These are phyloP conservation scores for Hemithea aestivaria DNA, from an alignment of 2,888 invertebrate genomes.

Conservation along the genomic window DNA sequence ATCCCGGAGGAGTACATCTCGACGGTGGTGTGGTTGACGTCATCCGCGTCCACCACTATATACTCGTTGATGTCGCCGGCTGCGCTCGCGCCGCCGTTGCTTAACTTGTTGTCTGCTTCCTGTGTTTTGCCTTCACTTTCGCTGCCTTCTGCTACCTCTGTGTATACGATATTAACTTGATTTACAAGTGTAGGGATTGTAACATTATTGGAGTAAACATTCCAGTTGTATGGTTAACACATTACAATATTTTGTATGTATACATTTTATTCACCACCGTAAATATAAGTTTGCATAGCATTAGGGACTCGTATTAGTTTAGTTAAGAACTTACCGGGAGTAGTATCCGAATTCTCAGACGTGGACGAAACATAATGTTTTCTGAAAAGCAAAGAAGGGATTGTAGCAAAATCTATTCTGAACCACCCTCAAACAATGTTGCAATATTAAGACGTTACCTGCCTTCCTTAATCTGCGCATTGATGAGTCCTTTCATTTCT, in stretches of 20 bases:
- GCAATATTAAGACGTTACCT: conserved; percentile 38
- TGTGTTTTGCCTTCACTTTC: conserved; percentile 13
- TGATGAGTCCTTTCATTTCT: conserved; percentile 76
- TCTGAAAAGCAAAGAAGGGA: conserved; percentile 33
- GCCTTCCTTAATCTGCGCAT: conserved; percentile 72
- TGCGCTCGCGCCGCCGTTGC: conserved; percentile 9
- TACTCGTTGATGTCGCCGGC: conserved; percentile 46
- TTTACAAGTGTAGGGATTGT: too few relatives aligned
- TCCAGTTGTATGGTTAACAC: too few relatives aligned
- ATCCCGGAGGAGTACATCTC: conserved; percentile 63
- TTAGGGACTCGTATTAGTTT: too few relatives aligned
- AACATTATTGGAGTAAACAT: too few relatives aligned
- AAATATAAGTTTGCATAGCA: too few relatives aligned
- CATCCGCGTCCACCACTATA: conserved; percentile 66
- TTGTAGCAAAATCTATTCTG: conserved; percentile 14
- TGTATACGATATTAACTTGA: too few relatives aligned
- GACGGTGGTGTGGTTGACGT: conserved; percentile 57
- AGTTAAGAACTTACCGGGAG: conserved; percentile 38
- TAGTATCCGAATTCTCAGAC: conserved; percentile 55
- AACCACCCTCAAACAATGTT: neutral
- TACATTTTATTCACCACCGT: too few relatives aligned
- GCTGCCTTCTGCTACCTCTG: conserved; percentile 29
- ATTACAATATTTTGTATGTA: too few relatives aligned
- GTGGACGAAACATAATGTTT: conserved; percentile 52
- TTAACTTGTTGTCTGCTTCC: neutral